phyloP scores from a whole-genome alignment of 1,140 invertebrate species.

The Atta cephalotes region DNA sequence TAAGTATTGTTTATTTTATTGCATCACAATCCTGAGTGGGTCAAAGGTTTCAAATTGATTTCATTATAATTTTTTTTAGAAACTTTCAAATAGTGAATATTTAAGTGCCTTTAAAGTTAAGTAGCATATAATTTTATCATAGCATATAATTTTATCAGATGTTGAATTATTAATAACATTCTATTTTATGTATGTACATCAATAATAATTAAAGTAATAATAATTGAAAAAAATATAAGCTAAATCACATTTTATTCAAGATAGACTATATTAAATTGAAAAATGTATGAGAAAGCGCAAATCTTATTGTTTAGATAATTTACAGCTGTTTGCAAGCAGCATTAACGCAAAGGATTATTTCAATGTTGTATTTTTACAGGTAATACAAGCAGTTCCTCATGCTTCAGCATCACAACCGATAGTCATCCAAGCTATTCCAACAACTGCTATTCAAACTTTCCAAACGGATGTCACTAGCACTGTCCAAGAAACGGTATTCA shows the following conservation, averaged over 20 bases:
- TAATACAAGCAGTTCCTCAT: constrained; percentile 81
- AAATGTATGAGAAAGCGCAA: neutral
- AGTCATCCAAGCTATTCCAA: constrained; percentile 82
- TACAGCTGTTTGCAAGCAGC: neutral
- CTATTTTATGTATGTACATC: neutral
- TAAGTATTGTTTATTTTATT: constrained; percentile 7
- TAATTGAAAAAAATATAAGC: neutral
- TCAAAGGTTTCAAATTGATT: neutral
- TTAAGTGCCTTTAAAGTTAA: too few species aligned
- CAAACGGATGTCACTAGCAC: constrained; percentile 76
- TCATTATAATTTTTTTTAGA: neutral
- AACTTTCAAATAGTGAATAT: too few species aligned
- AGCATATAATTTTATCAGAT: too few species aligned
- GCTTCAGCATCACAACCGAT: constrained; percentile 79
- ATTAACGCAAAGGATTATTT: neutral
- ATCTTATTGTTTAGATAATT: constrained; percentile 21
- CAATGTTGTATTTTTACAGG: constrained; percentile 71
- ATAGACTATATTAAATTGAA: neutral
- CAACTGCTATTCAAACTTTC: constrained; percentile 80
- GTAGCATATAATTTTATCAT: too few species aligned
- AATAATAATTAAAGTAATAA: neutral
- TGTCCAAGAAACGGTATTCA: constrained; percentile 77
- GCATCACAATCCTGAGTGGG: neutral
- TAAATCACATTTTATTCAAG: neutral
- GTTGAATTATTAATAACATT: too few species aligned